Base-by-base conservation (phyloP, 2,113 vertebrate genomes). In the Micromys minutus region DNA sequence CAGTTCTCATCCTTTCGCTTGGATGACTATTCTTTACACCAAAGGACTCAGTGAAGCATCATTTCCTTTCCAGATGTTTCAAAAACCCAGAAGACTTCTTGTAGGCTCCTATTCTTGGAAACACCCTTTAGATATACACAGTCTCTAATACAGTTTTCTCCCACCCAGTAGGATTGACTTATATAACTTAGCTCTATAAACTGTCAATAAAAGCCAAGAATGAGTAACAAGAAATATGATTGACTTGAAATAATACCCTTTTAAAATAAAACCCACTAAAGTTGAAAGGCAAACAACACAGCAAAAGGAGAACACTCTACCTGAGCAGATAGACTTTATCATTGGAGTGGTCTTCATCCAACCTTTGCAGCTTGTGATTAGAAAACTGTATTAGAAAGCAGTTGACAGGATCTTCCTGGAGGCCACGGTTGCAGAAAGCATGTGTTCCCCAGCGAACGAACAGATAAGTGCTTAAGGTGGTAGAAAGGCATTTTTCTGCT, bases 391-490 rank as follows among this genome's bases (percentile, higher is more conserved):
- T n/a, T n/a, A n/a, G n/a, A n/a, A n/a, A n/a, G n/a, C n/a, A n/a
- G n/a, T n/a, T n/a, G 59, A 21, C 0, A 17, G 5, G 10, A 29
- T n/a, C 34, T 71, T 90, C 47, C 71, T 61, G 55, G 83, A 71
- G 34, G 52, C 9, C 9, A 57, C 21, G 39, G 1, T 42, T 13
- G 24, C 7, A 52, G n/a, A 63, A 77, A 19, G n/a, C 2, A 45
- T 3, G 0, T 19, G 15, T 55, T 36, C 29, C 31, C 8, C 17
- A 76, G 45, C 36, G 6, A 47, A 39, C 2, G 7, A 84, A 87
- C 31, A 79, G 2, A 34, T 50, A 13, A 19, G 1, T 19, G 19
- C 1, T 3, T n/a, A n/a, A 61, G 3, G 50, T 0, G 36, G n/a
- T 88, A 52, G 90, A 84, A 80, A 34, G 45, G 34, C 7, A 76